Percentiles rank a stretch among this genome's conserved stretches.
Conservation (phyloP, 2,113 vertebrate genomes). For the Rhea americana region DNA sequence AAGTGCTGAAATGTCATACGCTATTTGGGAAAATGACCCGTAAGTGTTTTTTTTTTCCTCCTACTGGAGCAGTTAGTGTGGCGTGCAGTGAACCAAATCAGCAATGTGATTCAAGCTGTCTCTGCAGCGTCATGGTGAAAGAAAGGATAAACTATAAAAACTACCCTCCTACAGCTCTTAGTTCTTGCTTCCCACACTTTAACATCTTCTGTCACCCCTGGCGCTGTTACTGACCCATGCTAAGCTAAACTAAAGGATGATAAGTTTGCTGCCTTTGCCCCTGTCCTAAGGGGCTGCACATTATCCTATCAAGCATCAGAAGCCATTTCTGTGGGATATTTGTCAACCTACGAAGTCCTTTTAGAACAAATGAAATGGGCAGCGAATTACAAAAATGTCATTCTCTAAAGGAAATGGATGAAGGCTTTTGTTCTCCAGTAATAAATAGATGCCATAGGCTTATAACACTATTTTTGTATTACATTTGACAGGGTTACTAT, state of each 20-base stretch:
- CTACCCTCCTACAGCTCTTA: slow-evolving; percentile 83
- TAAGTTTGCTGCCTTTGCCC: slow-evolving; percentile 88
- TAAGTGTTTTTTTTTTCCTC: slow-evolving; percentile 73
- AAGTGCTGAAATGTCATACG: slow-evolving; percentile 73
- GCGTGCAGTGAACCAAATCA: slow-evolving; percentile 86
- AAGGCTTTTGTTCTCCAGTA: slow-evolving; percentile 83
- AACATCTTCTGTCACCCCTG: slow-evolving; percentile 86
- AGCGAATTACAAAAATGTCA: slow-evolving; percentile 86
- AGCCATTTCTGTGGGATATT: slow-evolving; percentile 86
- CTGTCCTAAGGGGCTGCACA: slow-evolving; percentile 86
- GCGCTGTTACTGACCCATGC: slow-evolving; percentile 87
- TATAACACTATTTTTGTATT: slow-evolving; percentile 86
- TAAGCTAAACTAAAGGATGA: slow-evolving; percentile 89
- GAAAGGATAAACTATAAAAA: slow-evolving; percentile 86
- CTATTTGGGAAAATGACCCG: slow-evolving; percentile 78
- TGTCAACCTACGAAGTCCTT: slow-evolving; percentile 84
- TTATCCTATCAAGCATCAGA: slow-evolving; percentile 89
- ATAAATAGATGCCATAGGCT: slow-evolving; percentile 84
- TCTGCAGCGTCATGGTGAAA: slow-evolving; percentile 80
- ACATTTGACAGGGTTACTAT: slow-evolving; percentile 84
- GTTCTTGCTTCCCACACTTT: slow-evolving; percentile 86
- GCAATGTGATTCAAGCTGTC: slow-evolving; percentile 85
- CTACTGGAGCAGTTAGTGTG: slow-evolving; percentile 80
- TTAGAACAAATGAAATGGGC: slow-evolving; percentile 87
- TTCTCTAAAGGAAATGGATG: slow-evolving; percentile 86